Conservation (phyloP, 1,140 invertebrate species). For the Mizuhopecten yessoensis region DNA sequence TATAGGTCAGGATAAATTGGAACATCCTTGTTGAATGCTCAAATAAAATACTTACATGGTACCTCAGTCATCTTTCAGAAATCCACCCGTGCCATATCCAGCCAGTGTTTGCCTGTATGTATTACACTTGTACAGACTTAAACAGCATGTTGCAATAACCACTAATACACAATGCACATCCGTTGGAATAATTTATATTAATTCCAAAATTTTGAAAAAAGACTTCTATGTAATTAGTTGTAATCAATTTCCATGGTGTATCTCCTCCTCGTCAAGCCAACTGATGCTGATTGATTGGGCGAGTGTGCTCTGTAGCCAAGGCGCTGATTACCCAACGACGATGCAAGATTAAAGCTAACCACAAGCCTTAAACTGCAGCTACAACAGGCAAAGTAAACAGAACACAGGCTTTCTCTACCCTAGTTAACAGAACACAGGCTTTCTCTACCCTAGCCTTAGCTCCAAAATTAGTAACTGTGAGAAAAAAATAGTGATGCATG, state of each 20-base stretch:
- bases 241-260: constrained; percentile 1
- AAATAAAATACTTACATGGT: neutral
- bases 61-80: neutral
- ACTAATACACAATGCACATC: neutral
- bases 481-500: neutral
- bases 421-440: neutral
- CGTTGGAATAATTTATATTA: neutral
- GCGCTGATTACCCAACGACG: neutral
- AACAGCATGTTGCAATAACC: neutral
- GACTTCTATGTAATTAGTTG: neutral
- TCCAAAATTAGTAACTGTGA: neutral
- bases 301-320: neutral
- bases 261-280: neutral
- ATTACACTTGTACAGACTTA: neutral
- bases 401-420: neutral
- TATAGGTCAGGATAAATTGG: no score
- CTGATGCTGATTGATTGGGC: neutral
- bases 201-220: neutral
- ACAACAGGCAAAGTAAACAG: neutral
- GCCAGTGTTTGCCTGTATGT: neutral
- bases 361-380: neutral
- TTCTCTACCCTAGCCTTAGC: neutral
- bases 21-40: no score
- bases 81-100: neutral
- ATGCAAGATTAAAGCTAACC: neutral